These are phyloP conservation scores for Poecilia velifera DNA, from an alignment of 2,797 vertebrate genomes.

Conservation along the genomic window DNA sequence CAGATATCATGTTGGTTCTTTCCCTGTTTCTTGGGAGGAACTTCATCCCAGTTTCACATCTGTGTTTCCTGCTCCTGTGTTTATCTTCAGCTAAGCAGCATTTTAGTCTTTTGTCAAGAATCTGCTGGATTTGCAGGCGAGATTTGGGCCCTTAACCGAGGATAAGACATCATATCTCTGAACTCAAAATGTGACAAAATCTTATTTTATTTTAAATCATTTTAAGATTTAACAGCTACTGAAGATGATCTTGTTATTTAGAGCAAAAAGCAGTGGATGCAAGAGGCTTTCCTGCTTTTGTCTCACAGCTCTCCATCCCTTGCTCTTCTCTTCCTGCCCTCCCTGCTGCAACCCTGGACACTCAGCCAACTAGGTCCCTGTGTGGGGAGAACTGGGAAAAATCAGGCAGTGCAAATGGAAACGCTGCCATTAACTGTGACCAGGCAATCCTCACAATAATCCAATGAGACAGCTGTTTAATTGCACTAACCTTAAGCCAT, in stretches of 20 bases:
- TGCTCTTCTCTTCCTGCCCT: conserved; percentile 39
- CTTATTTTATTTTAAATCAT: neutral
- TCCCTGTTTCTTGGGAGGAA: neutral
- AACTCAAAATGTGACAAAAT: neutral
- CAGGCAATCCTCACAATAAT: conserved; percentile 73
- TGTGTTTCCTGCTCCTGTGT: neutral
- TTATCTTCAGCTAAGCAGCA: neutral
- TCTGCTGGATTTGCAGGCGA: neutral
- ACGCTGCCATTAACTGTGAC: conserved; percentile 71
- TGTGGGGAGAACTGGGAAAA: conserved; percentile 52
- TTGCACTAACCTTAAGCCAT: conserved; percentile 69
- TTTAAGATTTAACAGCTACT: conserved; percentile 2
- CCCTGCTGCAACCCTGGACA: conserved; percentile 49
- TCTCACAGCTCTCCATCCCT: conserved; percentile 9
- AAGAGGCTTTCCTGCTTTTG: conserved; percentile 8
- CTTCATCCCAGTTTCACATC: neutral
- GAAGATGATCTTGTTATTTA: neutral
- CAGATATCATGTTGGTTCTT: neutral
- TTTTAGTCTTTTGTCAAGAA: neutral
- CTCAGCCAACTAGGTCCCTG: conserved; percentile 51
- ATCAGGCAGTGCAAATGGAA: conserved; percentile 60
- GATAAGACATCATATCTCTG: neutral
- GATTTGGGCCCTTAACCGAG: neutral
- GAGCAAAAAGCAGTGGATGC: neutral
- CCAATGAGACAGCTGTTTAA: conserved; percentile 76